These are phyloP conservation scores for Chrysolina americana DNA, from an alignment of 2,888 invertebrate genomes.

Conservation along the genomic window DNA sequence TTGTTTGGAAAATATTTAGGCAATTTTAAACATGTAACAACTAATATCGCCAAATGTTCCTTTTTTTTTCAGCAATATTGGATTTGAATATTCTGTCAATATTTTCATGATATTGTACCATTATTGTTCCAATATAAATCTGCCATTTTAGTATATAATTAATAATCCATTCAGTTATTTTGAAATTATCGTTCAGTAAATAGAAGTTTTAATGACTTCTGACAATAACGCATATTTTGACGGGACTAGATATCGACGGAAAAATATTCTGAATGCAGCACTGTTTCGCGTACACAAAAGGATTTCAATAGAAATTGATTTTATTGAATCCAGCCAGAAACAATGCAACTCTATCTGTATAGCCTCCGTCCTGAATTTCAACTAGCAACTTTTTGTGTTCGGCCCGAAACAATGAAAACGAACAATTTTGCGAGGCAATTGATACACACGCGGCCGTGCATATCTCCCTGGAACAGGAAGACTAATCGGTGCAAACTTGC, in stretches of 20 bases:
- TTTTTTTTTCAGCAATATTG: too few relatives aligned
- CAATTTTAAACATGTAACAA: too few relatives aligned
- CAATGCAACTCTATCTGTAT: constrained; percentile 34
- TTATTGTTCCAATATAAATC: too few relatives aligned
- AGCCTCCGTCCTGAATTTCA: constrained; percentile 32
- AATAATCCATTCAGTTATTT: too few relatives aligned
- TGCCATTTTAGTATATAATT: too few relatives aligned
- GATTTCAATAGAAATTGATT: constrained; percentile 36
- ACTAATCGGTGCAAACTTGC: constrained; percentile 37
- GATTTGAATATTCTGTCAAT: too few relatives aligned
- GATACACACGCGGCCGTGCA: constrained; percentile 30
- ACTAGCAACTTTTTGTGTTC: constrained; percentile 38
- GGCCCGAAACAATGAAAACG: constrained; percentile 36
- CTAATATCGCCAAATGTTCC: too few relatives aligned
- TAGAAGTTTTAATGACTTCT: too few relatives aligned
- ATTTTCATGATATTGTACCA: too few relatives aligned
- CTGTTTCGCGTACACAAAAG: constrained; percentile 12
- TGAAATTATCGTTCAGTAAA: too few relatives aligned
- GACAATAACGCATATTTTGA: too few relatives aligned
- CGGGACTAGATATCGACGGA: not conserved
- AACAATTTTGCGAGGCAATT: constrained; percentile 33
- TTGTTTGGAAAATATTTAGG: too few relatives aligned
- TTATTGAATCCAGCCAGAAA: constrained; percentile 34
- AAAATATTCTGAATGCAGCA: not conserved
- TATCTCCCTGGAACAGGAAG: constrained; percentile 42